A percentile compares a stretch with the other conserved stretches of the same genome.
phyloP scores from a whole-genome alignment of 2,888 invertebrate genomes.

The Bursaphelenchus okinawaensis region DNA sequence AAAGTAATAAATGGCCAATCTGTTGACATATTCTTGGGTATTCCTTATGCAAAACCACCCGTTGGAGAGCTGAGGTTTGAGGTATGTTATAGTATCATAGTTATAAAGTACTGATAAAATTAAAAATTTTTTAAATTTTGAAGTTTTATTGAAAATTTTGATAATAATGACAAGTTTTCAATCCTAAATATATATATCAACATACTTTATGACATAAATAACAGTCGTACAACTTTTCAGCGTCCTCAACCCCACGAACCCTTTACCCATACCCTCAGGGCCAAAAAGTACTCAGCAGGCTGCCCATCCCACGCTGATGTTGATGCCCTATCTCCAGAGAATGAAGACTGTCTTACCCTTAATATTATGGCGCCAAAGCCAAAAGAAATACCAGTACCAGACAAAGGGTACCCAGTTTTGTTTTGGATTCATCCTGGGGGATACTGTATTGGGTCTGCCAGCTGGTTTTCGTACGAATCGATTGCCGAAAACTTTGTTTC shows the following conservation, averaged over 20 bases:
- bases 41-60: not conserved
- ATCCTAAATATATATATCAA: too few relatives aligned
- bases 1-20: not conserved
- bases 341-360: slow-evolving; percentile 15
- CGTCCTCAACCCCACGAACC: slow-evolving; percentile 1
- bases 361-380: slow-evolving; percentile 12
- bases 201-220: too few relatives aligned
- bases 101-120: too few relatives aligned
- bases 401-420: slow-evolving; percentile 19
- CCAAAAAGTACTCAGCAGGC: slow-evolving; percentile 5
- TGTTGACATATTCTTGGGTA: not conserved
- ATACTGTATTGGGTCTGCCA: slow-evolving; percentile 12
- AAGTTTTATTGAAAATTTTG: too few relatives aligned
- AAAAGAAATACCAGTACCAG: not conserved
- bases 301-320: slow-evolving; percentile 6
- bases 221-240: slow-evolving; percentile 6
- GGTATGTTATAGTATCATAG: not conserved
- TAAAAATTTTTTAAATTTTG: too few relatives aligned
- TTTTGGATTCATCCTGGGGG: slow-evolving; percentile 19
- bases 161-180: not conserved
- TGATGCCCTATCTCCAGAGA: not conserved
- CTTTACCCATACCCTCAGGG: slow-evolving; percentile 4
- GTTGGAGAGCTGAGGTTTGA: slow-evolving; percentile 1
- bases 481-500: slow-evolving; percentile 17
- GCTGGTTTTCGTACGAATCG: slow-evolving; percentile 2